These are phyloP conservation scores for Galerucella calmariensis DNA, from an alignment of 2,888 invertebrate species.

Conservation along the genomic window DNA sequence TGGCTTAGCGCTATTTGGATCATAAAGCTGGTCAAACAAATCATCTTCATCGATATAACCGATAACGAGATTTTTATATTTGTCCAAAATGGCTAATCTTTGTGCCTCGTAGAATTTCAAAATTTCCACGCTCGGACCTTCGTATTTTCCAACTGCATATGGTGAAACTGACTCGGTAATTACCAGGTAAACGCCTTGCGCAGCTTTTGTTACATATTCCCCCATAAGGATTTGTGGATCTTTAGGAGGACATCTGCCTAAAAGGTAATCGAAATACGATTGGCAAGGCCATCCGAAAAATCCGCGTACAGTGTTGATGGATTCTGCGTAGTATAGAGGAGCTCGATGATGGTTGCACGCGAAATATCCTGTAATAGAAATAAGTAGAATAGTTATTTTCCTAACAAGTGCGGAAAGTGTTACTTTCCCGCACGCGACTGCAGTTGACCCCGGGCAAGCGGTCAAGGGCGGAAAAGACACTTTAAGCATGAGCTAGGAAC, in stretches of 20 bases:
- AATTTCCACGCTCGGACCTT: slow-evolving; percentile 35
- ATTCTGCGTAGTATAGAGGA: slow-evolving; percentile 73
- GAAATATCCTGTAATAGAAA: slow-evolving; percentile 67
- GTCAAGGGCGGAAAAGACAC: no score
- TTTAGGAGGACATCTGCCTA: slow-evolving; percentile 70
- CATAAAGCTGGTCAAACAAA: slow-evolving; percentile 42
- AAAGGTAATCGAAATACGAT: slow-evolving; percentile 69
- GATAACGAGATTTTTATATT: slow-evolving; percentile 50
- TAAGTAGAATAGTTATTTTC: neutral
- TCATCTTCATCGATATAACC: slow-evolving; percentile 52
- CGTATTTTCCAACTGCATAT: slow-evolving; percentile 71
- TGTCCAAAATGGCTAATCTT: slow-evolving; percentile 49
- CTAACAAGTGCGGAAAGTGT: no score
- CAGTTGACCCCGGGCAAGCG: no score
- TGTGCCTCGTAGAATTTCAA: slow-evolving; percentile 40
- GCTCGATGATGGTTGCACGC: slow-evolving; percentile 75
- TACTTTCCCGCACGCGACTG: no score
- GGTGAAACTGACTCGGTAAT: slow-evolving; percentile 69
- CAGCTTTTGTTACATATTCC: slow-evolving; percentile 62
- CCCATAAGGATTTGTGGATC: slow-evolving; percentile 67
- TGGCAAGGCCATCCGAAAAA: slow-evolving; percentile 77
- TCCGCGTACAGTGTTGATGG: slow-evolving; percentile 70
- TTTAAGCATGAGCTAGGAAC: no score
- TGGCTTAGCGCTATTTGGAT: slow-evolving; percentile 8
- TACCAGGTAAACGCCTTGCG: slow-evolving; percentile 66